Evolutionary conservation across 2,113 vertebrate species (phyloP).

Genomic region (Gracilinanus agilis): DNA sequence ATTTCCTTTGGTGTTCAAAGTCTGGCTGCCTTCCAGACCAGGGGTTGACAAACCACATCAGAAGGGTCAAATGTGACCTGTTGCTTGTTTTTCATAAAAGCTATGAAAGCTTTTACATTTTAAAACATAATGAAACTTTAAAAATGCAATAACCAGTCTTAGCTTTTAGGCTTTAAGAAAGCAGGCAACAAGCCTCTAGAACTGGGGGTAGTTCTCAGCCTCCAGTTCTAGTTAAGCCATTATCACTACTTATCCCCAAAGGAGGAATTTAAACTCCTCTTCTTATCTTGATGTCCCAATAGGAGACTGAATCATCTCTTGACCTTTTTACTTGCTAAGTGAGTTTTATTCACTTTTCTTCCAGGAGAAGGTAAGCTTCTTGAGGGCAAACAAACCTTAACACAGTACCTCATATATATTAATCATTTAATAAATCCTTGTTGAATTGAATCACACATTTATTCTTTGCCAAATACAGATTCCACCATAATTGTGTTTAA

Average conservation of each 20-base stretch:
- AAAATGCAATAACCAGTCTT: background rate
- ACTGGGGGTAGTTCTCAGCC: background rate
- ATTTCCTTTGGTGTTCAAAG: background rate
- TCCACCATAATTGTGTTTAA: fast-evolving
- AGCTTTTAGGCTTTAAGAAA: background rate
- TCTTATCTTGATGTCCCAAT: background rate
- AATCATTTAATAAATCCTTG: background rate
- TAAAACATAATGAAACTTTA: background rate
- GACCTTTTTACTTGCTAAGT: background rate
- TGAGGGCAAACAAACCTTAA: background rate
- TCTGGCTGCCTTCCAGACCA: background rate
- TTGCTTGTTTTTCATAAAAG: too few relatives aligned
- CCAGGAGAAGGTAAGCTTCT: background rate
- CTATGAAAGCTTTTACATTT: background rate
- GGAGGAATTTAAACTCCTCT: background rate
- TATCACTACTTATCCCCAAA: background rate
- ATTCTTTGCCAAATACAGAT: background rate
- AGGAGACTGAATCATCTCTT: fast-evolving
- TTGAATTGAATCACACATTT: background rate
- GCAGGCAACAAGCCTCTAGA: background rate
- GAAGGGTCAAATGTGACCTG: background rate
- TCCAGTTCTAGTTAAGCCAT: background rate
- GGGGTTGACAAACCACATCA: background rate
- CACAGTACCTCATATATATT: background rate
- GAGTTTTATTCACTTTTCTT: background rate